Base-by-base conservation (phyloP, 2,797 vertebrate species). In the Sphaeramia orbicularis region DNA sequence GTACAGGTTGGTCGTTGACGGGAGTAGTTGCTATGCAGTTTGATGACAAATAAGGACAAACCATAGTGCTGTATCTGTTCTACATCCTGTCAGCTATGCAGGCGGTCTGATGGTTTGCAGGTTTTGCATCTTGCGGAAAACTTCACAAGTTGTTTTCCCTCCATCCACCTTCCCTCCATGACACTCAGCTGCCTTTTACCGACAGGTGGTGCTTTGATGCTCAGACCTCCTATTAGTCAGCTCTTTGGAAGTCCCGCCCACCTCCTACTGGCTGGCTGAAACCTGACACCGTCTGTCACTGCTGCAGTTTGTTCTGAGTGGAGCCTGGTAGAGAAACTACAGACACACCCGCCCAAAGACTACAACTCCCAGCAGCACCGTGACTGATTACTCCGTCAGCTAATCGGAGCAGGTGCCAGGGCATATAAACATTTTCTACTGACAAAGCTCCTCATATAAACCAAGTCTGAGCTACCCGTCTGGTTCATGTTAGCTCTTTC, bases 341-440 rank as follows among this genome's bases (percentile, higher is more conserved):
- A 84, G 79, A 81, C 84, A 83, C 78, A 74, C 65, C 77, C 78
- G 77, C 51, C 36, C 48, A 83, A 85, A 81, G 56, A 93, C 88
- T 86, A 83, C 89, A 89, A 86, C 63, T 89, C 80, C 86, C 89
- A 65, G 47, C 43, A 44, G 50, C 61, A 42, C 76, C 56, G 52
- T 40, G 7, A 45, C 40, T 11, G 16, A 24, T 41, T 11, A 38
- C 14, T 40, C 3, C 36, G 14, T 13, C 36, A 14, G 24, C 18
- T 51, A 47, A 57, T 60, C 55, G 16, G 38, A 42, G 53, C 36
- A 54, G 47, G 19, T 54, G 32, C 59, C 24, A 52, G n/a, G 37
- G 10, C 21, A 47, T 50, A 10, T 4, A n/a, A 7, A 56, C 21
- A 7, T 8, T 49, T 14, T 45, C 7, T 14, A 15, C 4, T 56